Evolutionary conservation across 1,140 invertebrate genomes (phyloP).

Genomic region (Apis florea): DNA sequence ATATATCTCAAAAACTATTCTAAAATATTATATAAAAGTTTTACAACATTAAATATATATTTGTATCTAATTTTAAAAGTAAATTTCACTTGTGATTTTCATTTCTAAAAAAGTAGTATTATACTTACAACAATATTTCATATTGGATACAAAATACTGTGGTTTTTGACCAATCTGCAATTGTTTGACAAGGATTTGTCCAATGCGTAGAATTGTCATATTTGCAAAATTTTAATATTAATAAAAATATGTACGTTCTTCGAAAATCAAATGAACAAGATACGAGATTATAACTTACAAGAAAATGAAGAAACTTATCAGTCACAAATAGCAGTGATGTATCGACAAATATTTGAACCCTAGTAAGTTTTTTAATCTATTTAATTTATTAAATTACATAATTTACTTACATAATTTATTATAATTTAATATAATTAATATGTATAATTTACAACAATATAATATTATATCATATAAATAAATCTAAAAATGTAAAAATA

Average conservation of each 20-base stretch:
- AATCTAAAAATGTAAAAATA: too few relatives aligned
- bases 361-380: too few relatives aligned
- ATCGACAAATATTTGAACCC: too few relatives aligned
- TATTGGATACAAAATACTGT: conserved; percentile 41
- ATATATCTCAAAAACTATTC: too few relatives aligned
- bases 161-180: conserved; percentile 42
- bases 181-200: conserved; percentile 52
- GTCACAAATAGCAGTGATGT: too few relatives aligned
- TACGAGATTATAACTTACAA: not conserved
- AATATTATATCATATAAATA: too few relatives aligned
- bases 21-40: too few relatives aligned
- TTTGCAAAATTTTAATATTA: not conserved
- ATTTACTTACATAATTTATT: too few relatives aligned
- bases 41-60: too few relatives aligned
- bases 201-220: conserved; percentile 60
- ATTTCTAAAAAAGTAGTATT: not conserved
- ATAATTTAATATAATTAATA: too few relatives aligned
- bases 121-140: conserved; percentile 71
- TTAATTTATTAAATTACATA: too few relatives aligned
- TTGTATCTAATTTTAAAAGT: not conserved
- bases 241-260: not conserved
- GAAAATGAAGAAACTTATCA: not conserved
- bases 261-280: not conserved
- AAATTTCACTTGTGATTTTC: not conserved
- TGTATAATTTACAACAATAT: too few relatives aligned